Evolutionary conservation across 2,113 vertebrate genomes (phyloP).

Genomic region (Xiphophorus hellerii): DNA sequence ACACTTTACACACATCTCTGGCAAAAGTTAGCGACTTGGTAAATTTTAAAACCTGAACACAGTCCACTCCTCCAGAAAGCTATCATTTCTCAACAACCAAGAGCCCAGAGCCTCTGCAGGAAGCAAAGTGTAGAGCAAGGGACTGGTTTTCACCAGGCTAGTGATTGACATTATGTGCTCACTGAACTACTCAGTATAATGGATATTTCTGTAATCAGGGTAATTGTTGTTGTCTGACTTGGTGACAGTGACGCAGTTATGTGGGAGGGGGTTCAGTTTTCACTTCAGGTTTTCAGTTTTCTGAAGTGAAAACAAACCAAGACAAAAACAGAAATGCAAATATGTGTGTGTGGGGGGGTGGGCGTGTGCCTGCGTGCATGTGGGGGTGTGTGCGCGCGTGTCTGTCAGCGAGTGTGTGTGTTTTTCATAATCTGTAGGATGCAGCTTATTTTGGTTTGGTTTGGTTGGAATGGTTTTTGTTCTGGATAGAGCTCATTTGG

Average conservation of each 20-base stretch:
- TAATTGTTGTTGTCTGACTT: not conserved
- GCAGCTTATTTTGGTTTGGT: constrained; percentile 11
- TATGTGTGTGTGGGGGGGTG: not conserved
- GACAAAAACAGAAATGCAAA: constrained; percentile 30
- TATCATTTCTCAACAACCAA: no score
- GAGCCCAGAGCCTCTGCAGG: no score
- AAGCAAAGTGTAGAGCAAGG: no score
- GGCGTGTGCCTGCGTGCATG: not conserved
- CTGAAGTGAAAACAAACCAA: constrained; percentile 8
- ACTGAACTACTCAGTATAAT: not conserved
- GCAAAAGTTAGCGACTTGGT: no score
- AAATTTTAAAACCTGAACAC: no score
- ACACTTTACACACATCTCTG: no score
- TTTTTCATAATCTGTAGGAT: constrained; percentile 8
- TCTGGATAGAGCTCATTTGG: constrained; percentile 51
- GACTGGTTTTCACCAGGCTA: no score
- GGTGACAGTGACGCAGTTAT: not conserved
- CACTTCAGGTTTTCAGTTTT: constrained; percentile 13
- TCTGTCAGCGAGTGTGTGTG: not conserved
- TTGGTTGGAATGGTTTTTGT: constrained; percentile 44
- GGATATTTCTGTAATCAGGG: not conserved
- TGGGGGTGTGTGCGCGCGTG: not conserved
- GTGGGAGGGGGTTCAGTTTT: not conserved
- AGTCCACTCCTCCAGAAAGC: no score
- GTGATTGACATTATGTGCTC: not conserved